Percentiles rank a stretch among this genome's conserved stretches.
phyloP scores from a whole-genome alignment of 2,797 vertebrate species.

The Lepilemur ruficaudatus region DNA sequence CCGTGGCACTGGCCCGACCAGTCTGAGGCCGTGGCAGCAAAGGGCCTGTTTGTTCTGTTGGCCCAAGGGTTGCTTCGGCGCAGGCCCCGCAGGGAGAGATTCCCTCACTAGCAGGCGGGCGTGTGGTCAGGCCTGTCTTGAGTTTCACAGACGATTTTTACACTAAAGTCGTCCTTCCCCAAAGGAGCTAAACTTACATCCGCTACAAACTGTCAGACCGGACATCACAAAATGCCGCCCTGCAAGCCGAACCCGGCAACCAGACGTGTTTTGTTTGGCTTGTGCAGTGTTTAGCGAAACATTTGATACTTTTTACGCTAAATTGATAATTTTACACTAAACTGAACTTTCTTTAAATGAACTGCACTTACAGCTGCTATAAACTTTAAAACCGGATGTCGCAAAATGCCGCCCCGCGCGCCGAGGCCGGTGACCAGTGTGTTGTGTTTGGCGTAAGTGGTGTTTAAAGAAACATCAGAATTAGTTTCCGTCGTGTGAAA shows the following conservation, averaged over 20 bases:
- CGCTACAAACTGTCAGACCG: neutral
- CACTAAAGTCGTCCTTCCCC: neutral
- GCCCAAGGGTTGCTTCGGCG: neutral
- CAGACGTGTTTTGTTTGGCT: neutral
- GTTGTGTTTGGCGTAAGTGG: neutral
- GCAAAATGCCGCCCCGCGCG: neutral
- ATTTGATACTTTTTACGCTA: neutral
- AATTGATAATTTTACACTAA: neutral
- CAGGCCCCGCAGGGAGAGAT: rapidly evolving
- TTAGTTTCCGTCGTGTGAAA: neutral
- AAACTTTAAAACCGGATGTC: neutral
- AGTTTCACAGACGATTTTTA: neutral
- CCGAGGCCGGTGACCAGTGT: neutral
- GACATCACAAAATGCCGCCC: rapidly evolving
- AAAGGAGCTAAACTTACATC: neutral
- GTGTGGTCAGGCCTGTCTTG: neutral
- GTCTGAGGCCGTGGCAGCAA: too few relatives aligned
- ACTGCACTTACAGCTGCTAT: neutral
- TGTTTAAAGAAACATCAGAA: neutral
- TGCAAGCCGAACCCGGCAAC: neutral
- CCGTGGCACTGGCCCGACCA: too few relatives aligned
- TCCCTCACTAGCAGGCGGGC: rapidly evolving
- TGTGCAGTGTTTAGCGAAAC: neutral
- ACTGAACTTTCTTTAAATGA: neutral
- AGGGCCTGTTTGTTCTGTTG: neutral